Evolutionary conservation across 1,140 invertebrate genomes (phyloP).

Genomic region (Sinella curviseta): DNA sequence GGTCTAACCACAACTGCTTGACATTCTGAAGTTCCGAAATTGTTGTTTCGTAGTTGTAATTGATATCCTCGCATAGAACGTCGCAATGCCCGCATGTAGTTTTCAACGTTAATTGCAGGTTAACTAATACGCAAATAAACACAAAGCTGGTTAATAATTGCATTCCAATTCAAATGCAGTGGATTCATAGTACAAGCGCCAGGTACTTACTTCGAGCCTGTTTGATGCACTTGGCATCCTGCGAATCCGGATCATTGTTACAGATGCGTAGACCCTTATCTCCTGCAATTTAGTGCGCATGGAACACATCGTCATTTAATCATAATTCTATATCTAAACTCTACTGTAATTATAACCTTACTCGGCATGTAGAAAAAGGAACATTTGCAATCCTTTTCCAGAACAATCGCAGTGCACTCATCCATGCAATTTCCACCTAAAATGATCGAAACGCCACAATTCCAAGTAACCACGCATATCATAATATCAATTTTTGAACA

Average conservation of each 20-base stretch:
- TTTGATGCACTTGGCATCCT: neutral
- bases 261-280: neutral
- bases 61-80: neutral
- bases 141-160: neutral
- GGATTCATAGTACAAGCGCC: neutral
- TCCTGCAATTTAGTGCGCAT: neutral
- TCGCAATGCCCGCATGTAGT: neutral
- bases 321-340: neutral
- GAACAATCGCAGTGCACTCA: neutral
- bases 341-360: neutral
- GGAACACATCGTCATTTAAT: neutral
- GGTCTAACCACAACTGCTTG: neutral
- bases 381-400: neutral
- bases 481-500: neutral
- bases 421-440: neutral
- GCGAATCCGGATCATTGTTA: neutral
- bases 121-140: neutral
- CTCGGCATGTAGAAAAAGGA: conserved; percentile 6
- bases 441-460: neutral
- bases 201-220: neutral
- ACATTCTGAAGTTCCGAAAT: neutral
- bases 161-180: neutral
- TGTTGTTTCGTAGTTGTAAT: conserved; percentile 11
- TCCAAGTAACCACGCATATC: neutral
- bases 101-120: neutral